phyloP scores from a whole-genome alignment of 2,797 vertebrate genomes.

The Agapornis canus region DNA sequence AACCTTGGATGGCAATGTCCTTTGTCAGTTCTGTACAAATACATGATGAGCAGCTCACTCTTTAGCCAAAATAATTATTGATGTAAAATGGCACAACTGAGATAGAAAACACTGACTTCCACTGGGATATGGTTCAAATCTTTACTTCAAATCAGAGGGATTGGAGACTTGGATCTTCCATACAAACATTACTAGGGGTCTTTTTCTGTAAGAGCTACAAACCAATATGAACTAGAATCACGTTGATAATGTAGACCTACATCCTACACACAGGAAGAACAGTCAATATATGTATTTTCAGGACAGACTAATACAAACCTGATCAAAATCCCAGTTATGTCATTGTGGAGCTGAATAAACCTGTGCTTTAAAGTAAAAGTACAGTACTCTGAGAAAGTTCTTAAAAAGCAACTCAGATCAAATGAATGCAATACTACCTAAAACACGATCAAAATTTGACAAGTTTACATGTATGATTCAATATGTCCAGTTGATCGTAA shows the following conservation, averaged over 20 bases:
- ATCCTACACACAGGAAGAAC: neutral
- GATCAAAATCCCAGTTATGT: neutral
- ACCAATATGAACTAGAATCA: neutral
- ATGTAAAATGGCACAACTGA: neutral
- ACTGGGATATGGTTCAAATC: neutral
- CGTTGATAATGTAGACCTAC: neutral
- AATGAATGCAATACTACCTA: neutral
- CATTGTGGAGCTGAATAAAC: neutral
- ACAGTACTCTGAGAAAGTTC: neutral
- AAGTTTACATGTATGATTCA: neutral
- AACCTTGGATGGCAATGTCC: accelerated
- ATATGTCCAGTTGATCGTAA: neutral
- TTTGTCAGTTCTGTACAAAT: neutral
- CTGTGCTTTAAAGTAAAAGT: neutral
- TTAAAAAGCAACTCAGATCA: neutral
- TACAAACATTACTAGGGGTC: neutral
- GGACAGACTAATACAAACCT: neutral
- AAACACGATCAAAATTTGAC: neutral
- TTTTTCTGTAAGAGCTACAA: neutral
- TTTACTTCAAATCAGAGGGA: neutral
- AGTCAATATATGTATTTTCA: neutral
- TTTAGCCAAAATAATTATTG: neutral
- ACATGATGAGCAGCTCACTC: neutral
- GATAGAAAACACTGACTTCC: neutral
- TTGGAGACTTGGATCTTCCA: neutral